Evolutionary conservation across 2,113 vertebrate species (phyloP).

Genomic region (Crypturellus undulatus): DNA sequence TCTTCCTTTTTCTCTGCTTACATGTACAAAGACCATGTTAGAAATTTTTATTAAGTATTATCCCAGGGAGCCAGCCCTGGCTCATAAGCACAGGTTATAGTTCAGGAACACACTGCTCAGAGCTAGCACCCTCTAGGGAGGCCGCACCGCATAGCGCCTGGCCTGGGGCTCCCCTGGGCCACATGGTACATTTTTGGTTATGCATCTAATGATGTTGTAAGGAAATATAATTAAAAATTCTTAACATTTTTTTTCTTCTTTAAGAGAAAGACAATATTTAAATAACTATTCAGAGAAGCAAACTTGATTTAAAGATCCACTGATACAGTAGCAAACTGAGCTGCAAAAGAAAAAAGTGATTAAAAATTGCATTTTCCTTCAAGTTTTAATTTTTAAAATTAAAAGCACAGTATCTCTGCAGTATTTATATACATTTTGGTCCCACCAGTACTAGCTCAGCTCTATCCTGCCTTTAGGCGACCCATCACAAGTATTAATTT

Average conservation of each 20-base stretch:
- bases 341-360: neutral
- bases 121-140: neutral
- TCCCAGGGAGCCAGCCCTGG: neutral
- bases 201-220: neutral
- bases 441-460: neutral
- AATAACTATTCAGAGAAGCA: neutral
- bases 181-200: neutral
- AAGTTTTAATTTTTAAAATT: constrained; percentile 20
- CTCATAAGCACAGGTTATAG: neutral
- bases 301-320: constrained; percentile 32
- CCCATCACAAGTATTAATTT: neutral
- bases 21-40: neutral
- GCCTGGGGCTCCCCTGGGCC: neutral
- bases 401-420: neutral
- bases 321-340: neutral
- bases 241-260: constrained; percentile 9
- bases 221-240: neutral
- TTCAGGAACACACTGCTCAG: neutral
- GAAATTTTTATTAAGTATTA: neutral
- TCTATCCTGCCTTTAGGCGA: neutral
- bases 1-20: neutral
- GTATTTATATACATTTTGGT: neutral
- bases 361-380: constrained; percentile 15
- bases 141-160: neutral
- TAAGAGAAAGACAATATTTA: constrained; percentile 8